Conservation (phyloP, 53 echinoderm and acorn worm genomes). For the Antedon mediterranea region DNA sequence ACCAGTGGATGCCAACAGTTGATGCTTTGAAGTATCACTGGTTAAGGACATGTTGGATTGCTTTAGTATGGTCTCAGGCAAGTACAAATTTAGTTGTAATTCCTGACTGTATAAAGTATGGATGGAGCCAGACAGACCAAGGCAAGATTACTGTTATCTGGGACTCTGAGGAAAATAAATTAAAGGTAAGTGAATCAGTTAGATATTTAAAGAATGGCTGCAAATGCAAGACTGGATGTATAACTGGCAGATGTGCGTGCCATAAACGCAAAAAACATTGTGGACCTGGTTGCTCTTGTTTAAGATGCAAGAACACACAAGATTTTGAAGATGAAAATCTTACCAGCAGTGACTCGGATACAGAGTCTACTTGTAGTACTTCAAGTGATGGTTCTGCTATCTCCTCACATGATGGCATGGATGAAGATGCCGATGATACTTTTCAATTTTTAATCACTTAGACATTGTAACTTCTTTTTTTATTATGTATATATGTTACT, state of each 20-base stretch:
- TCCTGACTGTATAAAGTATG: constrained; percentile 14
- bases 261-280: not conserved
- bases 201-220: not conserved
- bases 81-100: not conserved
- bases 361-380: not conserved
- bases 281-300: not conserved
- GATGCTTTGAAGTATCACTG: constrained; percentile 14
- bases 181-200: not conserved
- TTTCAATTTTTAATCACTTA: not conserved
- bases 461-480: no score
- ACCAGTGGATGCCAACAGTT: constrained; percentile 28
- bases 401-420: not conserved
- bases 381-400: not conserved
- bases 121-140: not conserved
- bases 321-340: not conserved
- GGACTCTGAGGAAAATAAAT: not conserved
- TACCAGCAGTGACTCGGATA: not conserved
- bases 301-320: not conserved
- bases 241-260: not conserved
- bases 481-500: no score
- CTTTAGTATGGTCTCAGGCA: constrained; percentile 25
- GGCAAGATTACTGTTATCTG: not conserved
- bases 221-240: not conserved
- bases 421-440: no score
- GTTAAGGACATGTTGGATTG: constrained; percentile 24